These are phyloP conservation scores for Chelidonichthys spinosus DNA, from an alignment of 2,797 vertebrate species.

Conservation along the genomic window DNA sequence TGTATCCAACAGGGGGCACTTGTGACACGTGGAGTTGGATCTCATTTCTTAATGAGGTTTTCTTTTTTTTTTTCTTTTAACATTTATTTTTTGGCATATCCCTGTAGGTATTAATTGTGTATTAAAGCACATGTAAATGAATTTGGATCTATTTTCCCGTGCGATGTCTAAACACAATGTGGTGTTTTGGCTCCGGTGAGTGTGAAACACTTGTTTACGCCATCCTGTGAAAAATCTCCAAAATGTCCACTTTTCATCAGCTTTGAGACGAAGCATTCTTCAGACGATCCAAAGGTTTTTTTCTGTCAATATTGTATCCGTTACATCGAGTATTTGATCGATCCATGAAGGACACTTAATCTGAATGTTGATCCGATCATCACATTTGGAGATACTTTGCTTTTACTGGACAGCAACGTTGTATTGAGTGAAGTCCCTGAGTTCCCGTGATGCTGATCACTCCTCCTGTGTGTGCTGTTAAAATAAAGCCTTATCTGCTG, in stretches of 20 bases:
- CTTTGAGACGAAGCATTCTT: background rate
- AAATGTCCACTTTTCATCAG: background rate
- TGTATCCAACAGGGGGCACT: conserved; percentile 82
- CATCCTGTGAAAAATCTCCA: background rate
- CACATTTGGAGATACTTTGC: background rate
- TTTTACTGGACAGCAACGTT: background rate
- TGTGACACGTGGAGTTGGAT: conserved; percentile 58
- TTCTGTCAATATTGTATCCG: background rate
- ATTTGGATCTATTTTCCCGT: background rate
- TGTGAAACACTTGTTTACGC: background rate
- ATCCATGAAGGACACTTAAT: background rate
- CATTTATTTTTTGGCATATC: background rate
- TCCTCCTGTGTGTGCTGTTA: background rate
- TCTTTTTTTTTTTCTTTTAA: background rate
- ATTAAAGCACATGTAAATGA: background rate
- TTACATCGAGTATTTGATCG: background rate
- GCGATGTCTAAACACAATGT: background rate
- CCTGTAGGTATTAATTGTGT: background rate
- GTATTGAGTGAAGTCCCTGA: background rate
- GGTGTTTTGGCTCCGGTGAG: background rate
- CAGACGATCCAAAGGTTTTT: background rate
- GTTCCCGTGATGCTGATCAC: background rate
- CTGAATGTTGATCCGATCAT: background rate
- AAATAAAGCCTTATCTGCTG: background rate
- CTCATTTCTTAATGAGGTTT: conserved; percentile 3